A percentile compares a stretch with the other conserved stretches of the same genome.
Conservation (phyloP, 2,113 vertebrate species). For the Ellobius talpinus region DNA sequence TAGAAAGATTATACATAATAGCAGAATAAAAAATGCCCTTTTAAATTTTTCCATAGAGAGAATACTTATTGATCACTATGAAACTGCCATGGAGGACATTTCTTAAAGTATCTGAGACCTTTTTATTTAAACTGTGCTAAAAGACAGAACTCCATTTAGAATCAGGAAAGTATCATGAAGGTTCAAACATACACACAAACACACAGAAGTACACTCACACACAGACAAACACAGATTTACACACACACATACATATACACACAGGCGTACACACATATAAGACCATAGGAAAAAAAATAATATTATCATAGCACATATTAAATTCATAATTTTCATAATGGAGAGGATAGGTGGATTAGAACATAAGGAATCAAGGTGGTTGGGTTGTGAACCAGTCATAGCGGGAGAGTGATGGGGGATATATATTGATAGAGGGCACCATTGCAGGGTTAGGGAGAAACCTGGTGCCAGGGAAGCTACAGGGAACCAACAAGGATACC, state of each 20-base stretch:
- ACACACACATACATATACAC: background rate
- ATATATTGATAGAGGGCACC: too few species aligned
- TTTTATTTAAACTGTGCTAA: background rate
- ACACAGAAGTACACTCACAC: background rate
- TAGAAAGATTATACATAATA: background rate
- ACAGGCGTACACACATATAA: background rate
- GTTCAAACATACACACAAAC: background rate
- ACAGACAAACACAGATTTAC: background rate
- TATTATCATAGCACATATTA: background rate
- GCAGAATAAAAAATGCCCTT: background rate
- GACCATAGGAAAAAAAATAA: background rate
- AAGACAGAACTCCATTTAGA: background rate
- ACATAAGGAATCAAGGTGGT: too few species aligned
- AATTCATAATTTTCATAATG: background rate
- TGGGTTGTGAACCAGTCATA: too few species aligned
- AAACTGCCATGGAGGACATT: accelerated
- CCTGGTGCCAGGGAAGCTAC: too few species aligned
- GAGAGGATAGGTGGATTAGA: too few species aligned
- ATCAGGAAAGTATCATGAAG: background rate
- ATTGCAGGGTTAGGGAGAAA: too few species aligned
- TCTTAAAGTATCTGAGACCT: background rate
- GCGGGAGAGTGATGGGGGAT: too few species aligned
- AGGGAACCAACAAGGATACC: too few species aligned
- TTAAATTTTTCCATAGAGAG: background rate
- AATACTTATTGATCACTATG: background rate